Evolutionary conservation across 2,113 vertebrate species (phyloP).

Genomic region (Prietella phreatophila): DNA sequence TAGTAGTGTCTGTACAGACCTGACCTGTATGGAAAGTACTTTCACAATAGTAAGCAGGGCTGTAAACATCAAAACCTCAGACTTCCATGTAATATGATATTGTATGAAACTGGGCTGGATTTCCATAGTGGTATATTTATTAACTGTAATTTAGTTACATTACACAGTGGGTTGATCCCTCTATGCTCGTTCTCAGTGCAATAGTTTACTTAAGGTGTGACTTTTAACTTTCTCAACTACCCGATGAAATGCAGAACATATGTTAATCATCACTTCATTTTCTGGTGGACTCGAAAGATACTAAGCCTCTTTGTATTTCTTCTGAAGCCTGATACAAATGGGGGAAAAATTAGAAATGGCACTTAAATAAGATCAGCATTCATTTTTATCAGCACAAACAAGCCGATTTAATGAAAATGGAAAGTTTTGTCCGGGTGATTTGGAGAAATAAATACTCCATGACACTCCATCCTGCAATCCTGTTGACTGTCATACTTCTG

Average conservation of each 20-base stretch:
- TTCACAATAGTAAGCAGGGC: not conserved
- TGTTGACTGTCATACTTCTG: slow-evolving; percentile 8
- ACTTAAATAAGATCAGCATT: not conserved
- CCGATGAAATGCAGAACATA: slow-evolving; percentile 17
- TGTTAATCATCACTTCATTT: not conserved
- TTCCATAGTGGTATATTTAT: not conserved
- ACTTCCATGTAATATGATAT: not conserved
- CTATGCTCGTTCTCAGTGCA: not conserved
- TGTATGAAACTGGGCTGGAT: not conserved
- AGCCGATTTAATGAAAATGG: not conserved
- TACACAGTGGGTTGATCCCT: not conserved
- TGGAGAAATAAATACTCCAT: not conserved
- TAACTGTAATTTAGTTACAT: slow-evolving; percentile 1
- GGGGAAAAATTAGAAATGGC: too few relatives aligned
- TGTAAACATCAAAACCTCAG: not conserved
- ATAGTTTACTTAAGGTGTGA: slow-evolving; percentile 40
- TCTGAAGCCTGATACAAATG: not conserved
- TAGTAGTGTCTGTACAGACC: not conserved
- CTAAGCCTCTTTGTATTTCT: not conserved
- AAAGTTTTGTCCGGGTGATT: not conserved
- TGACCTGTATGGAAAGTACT: not conserved
- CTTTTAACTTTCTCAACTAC: not conserved
- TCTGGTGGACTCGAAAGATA: not conserved
- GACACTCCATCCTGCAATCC: not conserved
- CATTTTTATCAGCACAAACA: not conserved